phyloP scores from a whole-genome alignment of 1,140 invertebrate species.

The Globodera rostochiensis region DNA sequence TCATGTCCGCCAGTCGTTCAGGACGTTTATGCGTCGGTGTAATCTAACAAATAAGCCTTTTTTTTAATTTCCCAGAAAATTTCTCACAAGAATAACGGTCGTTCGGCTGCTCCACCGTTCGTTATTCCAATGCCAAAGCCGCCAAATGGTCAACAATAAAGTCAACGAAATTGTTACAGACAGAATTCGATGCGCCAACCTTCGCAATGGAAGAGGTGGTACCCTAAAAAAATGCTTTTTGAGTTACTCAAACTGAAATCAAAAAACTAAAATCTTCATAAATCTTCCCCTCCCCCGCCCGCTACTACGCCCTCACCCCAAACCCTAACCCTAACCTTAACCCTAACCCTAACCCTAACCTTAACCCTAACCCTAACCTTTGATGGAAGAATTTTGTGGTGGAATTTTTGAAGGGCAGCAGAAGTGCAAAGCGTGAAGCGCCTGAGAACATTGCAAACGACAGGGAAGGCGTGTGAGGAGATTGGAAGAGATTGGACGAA shows the following conservation, averaged over 20 bases:
- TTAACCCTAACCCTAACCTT: background rate
- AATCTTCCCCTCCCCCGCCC: too few relatives aligned
- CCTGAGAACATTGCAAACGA: background rate
- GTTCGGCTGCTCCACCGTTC: conserved; percentile 33
- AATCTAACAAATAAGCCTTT: conserved; percentile 25
- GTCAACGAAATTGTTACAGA: background rate
- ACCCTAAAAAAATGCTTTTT: too few relatives aligned
- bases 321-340: too few relatives aligned
- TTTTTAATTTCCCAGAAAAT: too few relatives aligned
- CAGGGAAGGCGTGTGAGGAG: background rate
- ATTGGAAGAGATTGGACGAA: background rate
- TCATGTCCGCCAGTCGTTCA: conserved; percentile 49
- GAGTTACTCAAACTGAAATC: too few relatives aligned
- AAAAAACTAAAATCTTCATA: too few relatives aligned
- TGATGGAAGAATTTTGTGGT: background rate
- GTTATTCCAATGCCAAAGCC: conserved; percentile 34
- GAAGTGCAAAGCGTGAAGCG: too few relatives aligned
- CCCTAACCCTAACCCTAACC: too few relatives aligned
- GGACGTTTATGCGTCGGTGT: conserved; percentile 48
- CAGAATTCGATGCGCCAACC: background rate
- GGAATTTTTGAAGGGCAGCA: too few relatives aligned
- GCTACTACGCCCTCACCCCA: too few relatives aligned
- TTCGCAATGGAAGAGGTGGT: too few relatives aligned
- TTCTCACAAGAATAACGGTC: conserved; percentile 23
- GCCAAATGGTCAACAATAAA: conserved; percentile 47